Evolutionary conservation across 2,888 invertebrate species (phyloP).

Genomic region (Nasonovia ribisnigri): DNA sequence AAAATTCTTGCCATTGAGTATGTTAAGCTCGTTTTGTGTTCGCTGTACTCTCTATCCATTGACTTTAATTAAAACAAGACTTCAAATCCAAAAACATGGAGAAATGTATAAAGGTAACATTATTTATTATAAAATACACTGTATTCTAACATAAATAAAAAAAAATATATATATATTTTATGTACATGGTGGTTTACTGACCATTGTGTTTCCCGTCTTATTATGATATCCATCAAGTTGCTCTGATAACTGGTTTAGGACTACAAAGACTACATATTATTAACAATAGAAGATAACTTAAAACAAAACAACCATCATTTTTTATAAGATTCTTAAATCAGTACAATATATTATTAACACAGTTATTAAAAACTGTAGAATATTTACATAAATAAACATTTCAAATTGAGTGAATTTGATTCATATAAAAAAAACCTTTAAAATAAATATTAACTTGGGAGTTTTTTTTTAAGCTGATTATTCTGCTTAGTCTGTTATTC

Average conservation of each 20-base stretch:
- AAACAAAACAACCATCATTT: neutral
- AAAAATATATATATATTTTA: neutral
- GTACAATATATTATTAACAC: neutral
- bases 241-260: neutral
- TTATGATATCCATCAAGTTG: neutral
- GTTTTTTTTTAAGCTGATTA: neutral
- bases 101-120: conserved; percentile 82
- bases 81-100: conserved; percentile 88
- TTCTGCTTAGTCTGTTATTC: neutral
- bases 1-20: conserved; percentile 93
- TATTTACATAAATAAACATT: neutral
- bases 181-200: neutral
- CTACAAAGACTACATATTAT: neutral
- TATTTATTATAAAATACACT: conserved; percentile 2
- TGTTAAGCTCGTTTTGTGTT: conserved; percentile 87
- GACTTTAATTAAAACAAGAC: conserved; percentile 92
- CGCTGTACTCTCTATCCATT: conserved; percentile 85
- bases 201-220: neutral
- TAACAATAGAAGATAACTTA: neutral
- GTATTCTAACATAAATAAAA: neutral
- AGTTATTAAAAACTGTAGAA: neutral
- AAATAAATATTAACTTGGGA: neutral
- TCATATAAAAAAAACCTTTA: neutral
- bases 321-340: neutral
- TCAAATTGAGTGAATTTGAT: neutral